Evolutionary conservation across 2,888 invertebrate species (phyloP), one percentile per base, ranked within the genome.

Genomic region (Dendrolimus houi): DNA sequence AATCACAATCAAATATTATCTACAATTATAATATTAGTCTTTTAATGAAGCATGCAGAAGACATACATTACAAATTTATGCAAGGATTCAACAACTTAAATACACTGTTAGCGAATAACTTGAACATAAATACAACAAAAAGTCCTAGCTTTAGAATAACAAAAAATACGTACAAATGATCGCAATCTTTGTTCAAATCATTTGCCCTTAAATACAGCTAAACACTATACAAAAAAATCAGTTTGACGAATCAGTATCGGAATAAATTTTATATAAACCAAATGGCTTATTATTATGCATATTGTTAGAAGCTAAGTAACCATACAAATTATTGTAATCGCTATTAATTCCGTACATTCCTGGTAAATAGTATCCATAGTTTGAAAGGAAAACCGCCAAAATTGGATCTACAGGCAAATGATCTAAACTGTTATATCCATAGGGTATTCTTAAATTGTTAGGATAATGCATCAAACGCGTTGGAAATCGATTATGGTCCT

Each of bases 211-310:
- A 14, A 14, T 14, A 14, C 1, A 14, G 14, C 14, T 14, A 1
- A 14, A 14, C 1, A 14, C 1, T 14, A 14, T 14, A 14, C 1
- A 14, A 29, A 29, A 29, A 41, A 12, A 41, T 42, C 53, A 63
- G 42, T 61, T 53, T 52, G 60, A 77, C 17, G 84, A 80, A 74
- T 87, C 81, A n/a, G 81, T 83, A 63, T 89, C 88, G 8, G 87
- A 83, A 68, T 76, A 85, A 57, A 87, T 62, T 72, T 94, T 94
- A 70, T 94, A 94, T 47, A 88, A 79, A 53, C 93, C 94, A 69
- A 93, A 93, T 1, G 94, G 93, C 72, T 90, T 87, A 70, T 93
- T 93, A 68, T 94, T 94, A 71, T 94, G 93, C 65, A 93, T 92
- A 74, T 93, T 93, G 72, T 94, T 94, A 8, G 92, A 90, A 14